A percentile compares a stretch with the other conserved stretches of the same genome.
These are phyloP conservation scores for Hydrophis major DNA, from an alignment of 2,797 vertebrate genomes.

Conservation along the genomic window DNA sequence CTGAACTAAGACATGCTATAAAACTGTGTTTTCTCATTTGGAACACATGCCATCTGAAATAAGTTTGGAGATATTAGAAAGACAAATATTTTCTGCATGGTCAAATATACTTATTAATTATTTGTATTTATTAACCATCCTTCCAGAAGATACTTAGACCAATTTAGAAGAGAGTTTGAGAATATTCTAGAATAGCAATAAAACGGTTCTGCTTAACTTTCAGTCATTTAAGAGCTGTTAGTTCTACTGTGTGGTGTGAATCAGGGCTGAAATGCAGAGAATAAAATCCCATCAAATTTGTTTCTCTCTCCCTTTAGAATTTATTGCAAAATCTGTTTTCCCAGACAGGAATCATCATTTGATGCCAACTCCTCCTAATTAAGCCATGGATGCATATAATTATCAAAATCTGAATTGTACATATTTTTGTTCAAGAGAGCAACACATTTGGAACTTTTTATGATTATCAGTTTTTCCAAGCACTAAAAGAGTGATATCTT, in stretches of 20 bases:
- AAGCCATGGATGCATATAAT: neutral
- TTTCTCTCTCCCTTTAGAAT: neutral
- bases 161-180: neutral
- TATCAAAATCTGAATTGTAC: neutral
- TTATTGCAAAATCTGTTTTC: neutral
- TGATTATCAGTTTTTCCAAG: conserved; percentile 52
- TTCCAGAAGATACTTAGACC: neutral
- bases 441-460: conserved; percentile 26
- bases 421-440: neutral
- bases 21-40: neutral
- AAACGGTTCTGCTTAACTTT: neutral
- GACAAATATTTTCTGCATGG: neutral
- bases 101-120: neutral
- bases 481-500: conserved; percentile 66
- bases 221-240: neutral
- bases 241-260: neutral
- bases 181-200: neutral
- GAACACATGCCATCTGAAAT: neutral
- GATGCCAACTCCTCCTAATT: neutral
- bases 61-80: neutral
- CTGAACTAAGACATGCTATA: neutral
- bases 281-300: neutral
- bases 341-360: neutral
- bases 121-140: neutral
- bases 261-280: neutral